phyloP scores from a whole-genome alignment of 2,113 vertebrate species.

The Tympanuchus pallidicinctus region DNA sequence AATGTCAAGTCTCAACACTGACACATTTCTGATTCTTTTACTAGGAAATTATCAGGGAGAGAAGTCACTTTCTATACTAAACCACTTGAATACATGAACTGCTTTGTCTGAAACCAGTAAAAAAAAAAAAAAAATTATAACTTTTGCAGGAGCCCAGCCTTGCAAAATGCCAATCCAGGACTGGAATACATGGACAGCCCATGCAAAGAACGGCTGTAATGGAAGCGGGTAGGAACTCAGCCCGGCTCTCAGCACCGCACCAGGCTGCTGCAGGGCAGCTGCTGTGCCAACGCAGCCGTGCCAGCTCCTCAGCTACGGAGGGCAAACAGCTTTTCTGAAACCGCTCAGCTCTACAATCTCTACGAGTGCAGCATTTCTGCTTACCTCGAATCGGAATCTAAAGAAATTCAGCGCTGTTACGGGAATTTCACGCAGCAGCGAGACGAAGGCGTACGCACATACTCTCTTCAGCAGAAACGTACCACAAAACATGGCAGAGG shows the following conservation, averaged over 20 bases:
- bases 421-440: not conserved
- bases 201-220: not conserved
- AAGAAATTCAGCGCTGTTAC: not conserved
- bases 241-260: no score
- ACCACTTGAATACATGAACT: not conserved
- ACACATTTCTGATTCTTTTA: conserved; percentile 10
- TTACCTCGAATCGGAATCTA: conserved; percentile 40
- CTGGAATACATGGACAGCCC: not conserved
- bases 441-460: conserved; percentile 26
- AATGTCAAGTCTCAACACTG: not conserved
- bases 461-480: conserved; percentile 48
- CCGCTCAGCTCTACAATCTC: not conserved
- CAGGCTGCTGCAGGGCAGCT: not conserved
- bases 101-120: not conserved
- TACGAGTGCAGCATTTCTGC: not conserved
- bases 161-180: not conserved
- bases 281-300: not conserved
- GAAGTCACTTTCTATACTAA: conserved; percentile 15
- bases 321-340: conserved; percentile 21
- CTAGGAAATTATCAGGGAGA: conserved; percentile 50
- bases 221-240: not conserved
- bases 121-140: not conserved
- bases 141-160: not conserved
- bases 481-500: conserved; percentile 52
- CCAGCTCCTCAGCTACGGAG: not conserved